Conservation (phyloP, 2,797 vertebrate species). For the Ctenopoma kingsleyae region DNA sequence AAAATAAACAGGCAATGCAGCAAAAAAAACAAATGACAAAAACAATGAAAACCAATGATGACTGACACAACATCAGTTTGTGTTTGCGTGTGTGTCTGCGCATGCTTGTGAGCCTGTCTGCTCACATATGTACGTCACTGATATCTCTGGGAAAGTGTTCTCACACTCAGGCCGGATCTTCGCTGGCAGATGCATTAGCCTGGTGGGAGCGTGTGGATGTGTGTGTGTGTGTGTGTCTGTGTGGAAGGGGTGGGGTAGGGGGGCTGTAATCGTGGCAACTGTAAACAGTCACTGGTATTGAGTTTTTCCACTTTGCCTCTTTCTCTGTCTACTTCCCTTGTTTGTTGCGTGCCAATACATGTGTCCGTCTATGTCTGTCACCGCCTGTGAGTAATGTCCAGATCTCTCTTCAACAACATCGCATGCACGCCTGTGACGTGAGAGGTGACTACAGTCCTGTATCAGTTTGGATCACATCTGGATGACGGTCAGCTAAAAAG, state of each 20-base stretch:
- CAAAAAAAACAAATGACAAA: slow-evolving; percentile 47
- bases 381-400: slow-evolving; percentile 48
- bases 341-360: slow-evolving; percentile 58
- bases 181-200: slow-evolving; percentile 75
- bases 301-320: slow-evolving; percentile 60
- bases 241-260: not conserved
- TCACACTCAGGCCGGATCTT: slow-evolving; percentile 68
- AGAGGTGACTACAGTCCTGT: slow-evolving; percentile 13
- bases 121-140: slow-evolving; percentile 73
- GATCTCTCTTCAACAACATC: slow-evolving; percentile 7
- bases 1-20: slow-evolving; percentile 58
- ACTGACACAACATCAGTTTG: slow-evolving; percentile 44
- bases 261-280: slow-evolving; percentile 63
- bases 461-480: slow-evolving; percentile 29
- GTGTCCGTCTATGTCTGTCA: slow-evolving; percentile 61
- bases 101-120: slow-evolving; percentile 36
- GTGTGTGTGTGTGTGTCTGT: slow-evolving; percentile 34
- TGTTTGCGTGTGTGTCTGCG: slow-evolving; percentile 32
- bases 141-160: slow-evolving; percentile 83
- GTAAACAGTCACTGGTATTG: slow-evolving; percentile 73
- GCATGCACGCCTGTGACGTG: slow-evolving; percentile 24
- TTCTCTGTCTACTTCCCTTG: slow-evolving; percentile 46
- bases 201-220: slow-evolving; percentile 64
- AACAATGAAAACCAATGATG: slow-evolving; percentile 56
- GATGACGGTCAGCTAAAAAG: slow-evolving; percentile 3